These are phyloP conservation scores for Dromiciops gliroides DNA, from an alignment of 2,113 vertebrate genomes.

Conservation along the genomic window DNA sequence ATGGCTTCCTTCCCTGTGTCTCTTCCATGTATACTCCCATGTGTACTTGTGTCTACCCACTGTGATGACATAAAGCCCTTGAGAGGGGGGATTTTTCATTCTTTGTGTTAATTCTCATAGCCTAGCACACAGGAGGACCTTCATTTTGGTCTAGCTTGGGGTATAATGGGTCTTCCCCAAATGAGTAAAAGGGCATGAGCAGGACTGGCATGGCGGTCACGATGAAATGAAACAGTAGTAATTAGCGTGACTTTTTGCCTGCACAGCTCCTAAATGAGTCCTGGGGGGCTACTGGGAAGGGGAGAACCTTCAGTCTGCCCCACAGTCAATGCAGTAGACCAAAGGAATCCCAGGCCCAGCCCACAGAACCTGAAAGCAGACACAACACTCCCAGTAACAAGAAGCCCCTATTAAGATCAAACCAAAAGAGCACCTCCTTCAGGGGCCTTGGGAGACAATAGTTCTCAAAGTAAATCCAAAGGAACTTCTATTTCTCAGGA, in stretches of 20 bases:
- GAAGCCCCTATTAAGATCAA: background rate
- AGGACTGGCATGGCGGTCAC: background rate
- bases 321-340: too few species aligned
- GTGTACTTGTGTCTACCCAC: too few species aligned
- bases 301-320: too few species aligned
- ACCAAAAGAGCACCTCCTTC: background rate
- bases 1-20: background rate
- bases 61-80: too few species aligned
- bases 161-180: background rate
- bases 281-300: background rate
- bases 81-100: too few species aligned
- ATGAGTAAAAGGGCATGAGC: background rate
- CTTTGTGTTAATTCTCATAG: too few species aligned
- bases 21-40: background rate
- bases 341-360: background rate
- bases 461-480: background rate
- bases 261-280: background rate
- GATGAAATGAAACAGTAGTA: background rate
- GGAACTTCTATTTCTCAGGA: background rate
- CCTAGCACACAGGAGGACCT: background rate
- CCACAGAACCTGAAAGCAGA: background rate
- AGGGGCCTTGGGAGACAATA: background rate
- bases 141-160: background rate
- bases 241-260: background rate
- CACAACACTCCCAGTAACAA: background rate